These are phyloP conservation scores for Diorhabda carinulata DNA, from an alignment of 1,140 invertebrate species.

Conservation along the genomic window DNA sequence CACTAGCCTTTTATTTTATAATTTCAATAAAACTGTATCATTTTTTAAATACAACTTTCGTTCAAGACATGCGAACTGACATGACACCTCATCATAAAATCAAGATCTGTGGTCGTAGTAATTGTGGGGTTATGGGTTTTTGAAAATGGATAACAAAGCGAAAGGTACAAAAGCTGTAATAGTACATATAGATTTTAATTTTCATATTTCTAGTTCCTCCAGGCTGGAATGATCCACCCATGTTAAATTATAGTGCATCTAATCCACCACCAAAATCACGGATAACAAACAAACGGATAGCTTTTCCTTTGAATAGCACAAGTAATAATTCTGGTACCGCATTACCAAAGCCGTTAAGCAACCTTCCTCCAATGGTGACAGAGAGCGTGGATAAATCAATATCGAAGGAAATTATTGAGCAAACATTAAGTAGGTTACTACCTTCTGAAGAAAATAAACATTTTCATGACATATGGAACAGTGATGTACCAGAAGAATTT, in stretches of 20 bases:
- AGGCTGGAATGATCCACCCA: slow-evolving; percentile 43
- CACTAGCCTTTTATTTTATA: no score
- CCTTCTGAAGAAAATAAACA: slow-evolving; percentile 22
- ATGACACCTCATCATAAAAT: no score
- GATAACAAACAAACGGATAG: slow-evolving; percentile 41
- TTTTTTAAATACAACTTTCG: no score
- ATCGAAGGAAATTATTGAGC: no score
- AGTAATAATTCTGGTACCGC: slow-evolving; percentile 4
- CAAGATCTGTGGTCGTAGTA: no score
- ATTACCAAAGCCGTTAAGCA: background rate
- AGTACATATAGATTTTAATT: no score
- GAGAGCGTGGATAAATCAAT: no score
- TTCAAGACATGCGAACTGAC: no score
- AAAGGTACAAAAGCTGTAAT: no score
- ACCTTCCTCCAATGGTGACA: background rate
- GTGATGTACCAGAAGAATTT: slow-evolving; percentile 25
- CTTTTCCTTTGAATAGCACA: slow-evolving; percentile 33
- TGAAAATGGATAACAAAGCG: no score
- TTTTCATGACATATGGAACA: slow-evolving; percentile 25
- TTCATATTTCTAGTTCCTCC: slow-evolving; percentile 12
- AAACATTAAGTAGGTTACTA: slow-evolving; percentile 13
- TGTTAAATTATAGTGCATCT: slow-evolving; percentile 34
- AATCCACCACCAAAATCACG: slow-evolving; percentile 42
- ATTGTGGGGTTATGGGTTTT: no score
- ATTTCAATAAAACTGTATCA: no score